Evolutionary conservation across 2,888 invertebrate species (phyloP).

Genomic region (Anagyrus pseudococci): DNA sequence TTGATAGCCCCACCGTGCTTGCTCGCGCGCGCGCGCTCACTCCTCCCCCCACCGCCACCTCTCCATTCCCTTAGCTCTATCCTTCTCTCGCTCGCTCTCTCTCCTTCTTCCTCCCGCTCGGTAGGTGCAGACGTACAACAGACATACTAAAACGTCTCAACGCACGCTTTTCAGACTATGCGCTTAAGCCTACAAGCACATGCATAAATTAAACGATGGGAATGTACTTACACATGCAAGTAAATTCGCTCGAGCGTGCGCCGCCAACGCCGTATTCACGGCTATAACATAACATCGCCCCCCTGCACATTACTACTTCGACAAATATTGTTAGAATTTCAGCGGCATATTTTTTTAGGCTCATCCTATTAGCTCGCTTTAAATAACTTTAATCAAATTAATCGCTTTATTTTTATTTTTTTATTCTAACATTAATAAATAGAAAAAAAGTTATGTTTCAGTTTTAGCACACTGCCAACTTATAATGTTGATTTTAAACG

Average conservation of each 20-base stretch:
- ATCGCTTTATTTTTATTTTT: no score
- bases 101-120: neutral
- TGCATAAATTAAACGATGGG: constrained; percentile 57
- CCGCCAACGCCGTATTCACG: neutral
- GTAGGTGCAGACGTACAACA: neutral
- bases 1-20: constrained; percentile 54
- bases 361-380: no score
- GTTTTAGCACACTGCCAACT: no score
- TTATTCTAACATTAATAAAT: no score
- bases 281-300: neutral
- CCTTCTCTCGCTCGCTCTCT: constrained; percentile 1
- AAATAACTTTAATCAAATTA: no score
- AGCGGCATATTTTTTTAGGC: no score
- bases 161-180: no score
- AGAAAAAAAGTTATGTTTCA: no score
- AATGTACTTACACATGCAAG: constrained; percentile 43
- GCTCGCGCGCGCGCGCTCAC: constrained; percentile 34
- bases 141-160: neutral
- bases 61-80: neutral
- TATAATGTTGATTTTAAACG: no score
- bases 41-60: constrained; percentile 7
- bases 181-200: no score
- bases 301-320: constrained; percentile 23
- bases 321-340: no score
- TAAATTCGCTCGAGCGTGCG: constrained; percentile 21